Percentiles rank a stretch among this genome's conserved stretches.
Evolutionary conservation across 2,797 vertebrate genomes (phyloP).

Genomic region (Falco naumanni): DNA sequence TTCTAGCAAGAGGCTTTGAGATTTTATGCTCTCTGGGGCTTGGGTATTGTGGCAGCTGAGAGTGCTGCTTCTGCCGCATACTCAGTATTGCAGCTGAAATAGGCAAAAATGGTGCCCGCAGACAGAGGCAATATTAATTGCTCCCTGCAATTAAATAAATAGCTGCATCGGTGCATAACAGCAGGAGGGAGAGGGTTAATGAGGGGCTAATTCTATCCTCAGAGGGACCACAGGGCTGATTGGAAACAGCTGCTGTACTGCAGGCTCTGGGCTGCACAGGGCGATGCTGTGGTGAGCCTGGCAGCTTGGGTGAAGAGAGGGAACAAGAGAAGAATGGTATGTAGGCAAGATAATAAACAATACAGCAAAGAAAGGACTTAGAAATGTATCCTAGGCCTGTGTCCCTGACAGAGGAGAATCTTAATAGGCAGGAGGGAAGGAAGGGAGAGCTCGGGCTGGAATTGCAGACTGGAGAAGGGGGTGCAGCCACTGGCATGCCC

Average conservation of each 20-base stretch:
- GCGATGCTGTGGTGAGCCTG: background rate
- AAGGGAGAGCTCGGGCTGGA: background rate
- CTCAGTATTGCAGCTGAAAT: background rate
- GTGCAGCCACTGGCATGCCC: background rate
- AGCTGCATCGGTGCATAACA: background rate
- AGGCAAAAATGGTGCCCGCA: background rate
- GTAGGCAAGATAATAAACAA: background rate
- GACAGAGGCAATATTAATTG: background rate
- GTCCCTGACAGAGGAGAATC: background rate
- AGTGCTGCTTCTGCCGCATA: background rate
- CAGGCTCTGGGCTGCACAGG: background rate
- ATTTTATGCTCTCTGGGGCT: background rate
- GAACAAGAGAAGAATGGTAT: background rate
- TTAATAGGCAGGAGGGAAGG: background rate
- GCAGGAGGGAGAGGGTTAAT: slow-evolving; percentile 1
- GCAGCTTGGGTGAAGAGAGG: background rate
- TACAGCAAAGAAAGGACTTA: background rate
- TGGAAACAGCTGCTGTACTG: background rate
- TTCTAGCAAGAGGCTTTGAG: background rate
- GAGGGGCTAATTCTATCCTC: background rate
- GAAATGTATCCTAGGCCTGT: background rate
- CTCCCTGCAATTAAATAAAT: background rate
- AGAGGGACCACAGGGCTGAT: background rate
- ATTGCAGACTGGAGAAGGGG: rapidly evolving
- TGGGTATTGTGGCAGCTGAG: background rate